A percentile compares a stretch with the other conserved stretches of the same genome.
Evolutionary conservation across 2,888 invertebrate species (phyloP).

Genomic region (Synergus laeviventris): DNA sequence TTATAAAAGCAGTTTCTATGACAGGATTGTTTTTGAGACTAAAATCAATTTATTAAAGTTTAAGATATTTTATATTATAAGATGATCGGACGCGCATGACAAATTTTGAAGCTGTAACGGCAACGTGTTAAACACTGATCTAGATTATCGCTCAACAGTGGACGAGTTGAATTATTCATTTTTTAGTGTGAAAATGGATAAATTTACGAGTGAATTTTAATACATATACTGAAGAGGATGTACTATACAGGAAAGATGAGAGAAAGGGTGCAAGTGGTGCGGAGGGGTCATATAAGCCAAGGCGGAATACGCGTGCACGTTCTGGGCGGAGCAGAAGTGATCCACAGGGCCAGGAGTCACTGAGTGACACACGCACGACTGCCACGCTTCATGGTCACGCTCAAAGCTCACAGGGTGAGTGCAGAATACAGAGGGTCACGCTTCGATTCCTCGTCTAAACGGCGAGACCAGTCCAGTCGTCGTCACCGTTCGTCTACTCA

Average conservation of each 20-base stretch:
- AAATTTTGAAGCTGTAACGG: too few relatives aligned
- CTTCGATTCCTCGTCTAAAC: constrained; percentile 66
- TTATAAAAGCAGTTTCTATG: too few relatives aligned
- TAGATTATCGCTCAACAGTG: too few relatives aligned
- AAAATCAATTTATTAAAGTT: too few relatives aligned
- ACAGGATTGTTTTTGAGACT: too few relatives aligned
- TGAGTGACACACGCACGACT: constrained; percentile 75
- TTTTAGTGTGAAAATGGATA: background rate
- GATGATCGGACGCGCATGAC: too few relatives aligned
- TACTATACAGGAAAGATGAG: constrained; percentile 11
- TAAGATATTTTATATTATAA: too few relatives aligned
- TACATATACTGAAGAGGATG: background rate
- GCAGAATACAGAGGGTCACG: constrained; percentile 64
- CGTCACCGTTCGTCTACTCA: background rate
- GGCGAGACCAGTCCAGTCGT: constrained; percentile 29
- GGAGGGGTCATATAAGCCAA: constrained; percentile 21
- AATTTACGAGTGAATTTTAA: background rate
- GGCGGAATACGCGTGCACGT: constrained; percentile 68
- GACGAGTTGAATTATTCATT: background rate
- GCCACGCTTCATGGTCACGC: constrained; percentile 74
- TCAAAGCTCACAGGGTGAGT: constrained; percentile 65
- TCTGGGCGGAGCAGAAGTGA: constrained; percentile 71
- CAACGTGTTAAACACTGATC: too few relatives aligned
- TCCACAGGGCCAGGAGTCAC: constrained; percentile 69
- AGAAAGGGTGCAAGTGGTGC: background rate